These are phyloP conservation scores for Neelides sp. DNA, from an alignment of 1,140 invertebrate species.

Conservation along the genomic window DNA sequence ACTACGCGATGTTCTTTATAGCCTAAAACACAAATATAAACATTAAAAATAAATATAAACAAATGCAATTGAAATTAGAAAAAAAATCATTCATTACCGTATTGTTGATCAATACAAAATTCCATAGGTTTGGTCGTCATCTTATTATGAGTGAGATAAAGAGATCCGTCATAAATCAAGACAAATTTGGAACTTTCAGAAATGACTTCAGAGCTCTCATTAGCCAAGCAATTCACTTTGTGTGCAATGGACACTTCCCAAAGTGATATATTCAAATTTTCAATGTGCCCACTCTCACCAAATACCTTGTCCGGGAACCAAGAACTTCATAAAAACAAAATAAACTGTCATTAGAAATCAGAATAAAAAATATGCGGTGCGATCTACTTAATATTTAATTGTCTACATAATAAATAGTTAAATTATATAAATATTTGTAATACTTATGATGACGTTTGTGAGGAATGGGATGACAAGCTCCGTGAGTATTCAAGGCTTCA, in stretches of 20 bases:
- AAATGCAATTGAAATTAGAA: no score
- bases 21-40: not conserved
- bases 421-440: not conserved
- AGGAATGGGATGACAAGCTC: constrained; percentile 12
- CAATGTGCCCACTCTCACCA: not conserved
- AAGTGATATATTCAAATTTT: constrained; percentile 7
- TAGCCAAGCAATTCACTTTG: constrained; percentile 10
- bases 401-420: no score
- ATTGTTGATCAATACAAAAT: constrained; percentile 25
- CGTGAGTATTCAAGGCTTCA: constrained; percentile 13
- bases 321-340: constrained; percentile 9
- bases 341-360: not conserved
- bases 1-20: constrained; percentile 17
- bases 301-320: constrained; percentile 24
- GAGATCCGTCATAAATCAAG: constrained; percentile 16
- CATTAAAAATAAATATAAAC: constrained; percentile 3
- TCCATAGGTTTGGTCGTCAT: constrained; percentile 15
- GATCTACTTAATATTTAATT: no score
- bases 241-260: constrained; percentile 18
- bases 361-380: no score
- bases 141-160: constrained; percentile 16
- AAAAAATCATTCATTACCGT: constrained; percentile 11
- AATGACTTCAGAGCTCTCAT: constrained; percentile 19
- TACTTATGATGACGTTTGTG: constrained; percentile 4
- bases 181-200: constrained; percentile 19